Conservation (phyloP, 2,888 invertebrate genomes). For the Oxyteleia sp. region DNA sequence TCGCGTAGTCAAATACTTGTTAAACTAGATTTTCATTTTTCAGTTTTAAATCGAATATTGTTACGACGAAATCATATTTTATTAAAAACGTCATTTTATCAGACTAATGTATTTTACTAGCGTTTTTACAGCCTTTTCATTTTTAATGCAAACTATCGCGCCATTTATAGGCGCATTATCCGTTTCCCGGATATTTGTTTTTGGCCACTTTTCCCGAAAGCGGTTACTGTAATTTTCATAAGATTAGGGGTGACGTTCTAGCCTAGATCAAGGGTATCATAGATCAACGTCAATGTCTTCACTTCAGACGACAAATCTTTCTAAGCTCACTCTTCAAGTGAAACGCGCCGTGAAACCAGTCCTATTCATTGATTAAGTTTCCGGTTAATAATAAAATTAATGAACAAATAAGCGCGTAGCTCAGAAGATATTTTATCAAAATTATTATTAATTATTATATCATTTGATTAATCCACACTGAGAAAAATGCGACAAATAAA, state of each 20-base stretch:
- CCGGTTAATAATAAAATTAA: background rate
- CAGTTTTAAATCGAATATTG: too few species aligned
- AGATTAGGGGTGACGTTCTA: slow-evolving; percentile 44
- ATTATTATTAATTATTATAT: too few species aligned
- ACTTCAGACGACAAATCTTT: slow-evolving; percentile 59
- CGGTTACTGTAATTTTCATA: slow-evolving; percentile 57
- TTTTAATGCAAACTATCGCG: slow-evolving; percentile 6
- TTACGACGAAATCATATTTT: too few species aligned
- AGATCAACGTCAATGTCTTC: slow-evolving; percentile 64
- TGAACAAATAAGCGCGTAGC: slow-evolving; percentile 3
- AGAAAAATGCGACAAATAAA: too few species aligned
- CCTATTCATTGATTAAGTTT: slow-evolving; percentile 51
- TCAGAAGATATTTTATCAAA: too few species aligned
- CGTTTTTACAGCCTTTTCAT: too few species aligned
- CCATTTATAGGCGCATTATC: slow-evolving; percentile 12
- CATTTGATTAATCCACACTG: too few species aligned
- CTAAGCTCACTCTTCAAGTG: slow-evolving; percentile 46
- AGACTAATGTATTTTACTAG: too few species aligned
- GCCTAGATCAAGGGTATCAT: slow-evolving; percentile 41
- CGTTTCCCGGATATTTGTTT: slow-evolving; percentile 26
- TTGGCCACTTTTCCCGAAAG: slow-evolving; percentile 17
- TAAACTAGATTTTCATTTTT: background rate
- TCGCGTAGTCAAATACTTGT: background rate
- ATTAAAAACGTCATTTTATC: too few species aligned
- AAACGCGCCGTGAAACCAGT: slow-evolving; percentile 53